Evolutionary conservation across 2,888 invertebrate genomes (phyloP).

Genomic region (Drosophila kuntzei): DNA sequence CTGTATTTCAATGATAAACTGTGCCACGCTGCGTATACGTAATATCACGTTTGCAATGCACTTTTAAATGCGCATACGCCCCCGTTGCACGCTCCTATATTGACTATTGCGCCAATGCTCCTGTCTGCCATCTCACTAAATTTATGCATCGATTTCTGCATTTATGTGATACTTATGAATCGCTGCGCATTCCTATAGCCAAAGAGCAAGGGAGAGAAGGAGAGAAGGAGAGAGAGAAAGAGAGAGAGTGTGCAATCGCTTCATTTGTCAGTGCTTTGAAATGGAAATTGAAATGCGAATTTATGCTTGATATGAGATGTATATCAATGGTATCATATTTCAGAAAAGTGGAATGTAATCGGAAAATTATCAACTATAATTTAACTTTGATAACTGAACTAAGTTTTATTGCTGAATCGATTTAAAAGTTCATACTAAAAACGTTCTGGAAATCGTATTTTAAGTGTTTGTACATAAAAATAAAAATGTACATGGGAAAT

Average conservation of each 20-base stretch:
- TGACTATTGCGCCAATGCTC: constrained; percentile 7
- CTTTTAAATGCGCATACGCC: constrained; percentile 54
- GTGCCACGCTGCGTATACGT: constrained; percentile 69
- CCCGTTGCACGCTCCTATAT: constrained; percentile 20
- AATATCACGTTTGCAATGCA: constrained; percentile 65
- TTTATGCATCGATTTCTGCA: constrained; percentile 72
- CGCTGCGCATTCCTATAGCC: not conserved
- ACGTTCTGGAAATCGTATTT: no score
- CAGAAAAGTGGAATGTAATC: not conserved
- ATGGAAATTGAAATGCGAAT: constrained; percentile 14
- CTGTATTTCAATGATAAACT: constrained; percentile 60
- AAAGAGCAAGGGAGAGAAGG: not conserved
- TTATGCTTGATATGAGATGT: constrained; percentile 8
- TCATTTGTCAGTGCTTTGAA: constrained; percentile 19
- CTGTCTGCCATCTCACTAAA: constrained; percentile 39
- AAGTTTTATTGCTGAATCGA: not conserved
- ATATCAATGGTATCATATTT: constrained; percentile 3
- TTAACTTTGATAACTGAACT: not conserved
- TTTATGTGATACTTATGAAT: constrained; percentile 51
- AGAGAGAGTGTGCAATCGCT: constrained; percentile 13
- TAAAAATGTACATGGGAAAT: no score
- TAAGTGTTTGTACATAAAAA: no score
- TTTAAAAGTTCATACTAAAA: no score
- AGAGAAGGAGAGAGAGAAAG: not conserved
- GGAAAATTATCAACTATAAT: not conserved